Percentiles rank a stretch among this genome's conserved stretches.
phyloP scores from a whole-genome alignment of 1,140 invertebrate genomes.

The Popillia japonica region DNA sequence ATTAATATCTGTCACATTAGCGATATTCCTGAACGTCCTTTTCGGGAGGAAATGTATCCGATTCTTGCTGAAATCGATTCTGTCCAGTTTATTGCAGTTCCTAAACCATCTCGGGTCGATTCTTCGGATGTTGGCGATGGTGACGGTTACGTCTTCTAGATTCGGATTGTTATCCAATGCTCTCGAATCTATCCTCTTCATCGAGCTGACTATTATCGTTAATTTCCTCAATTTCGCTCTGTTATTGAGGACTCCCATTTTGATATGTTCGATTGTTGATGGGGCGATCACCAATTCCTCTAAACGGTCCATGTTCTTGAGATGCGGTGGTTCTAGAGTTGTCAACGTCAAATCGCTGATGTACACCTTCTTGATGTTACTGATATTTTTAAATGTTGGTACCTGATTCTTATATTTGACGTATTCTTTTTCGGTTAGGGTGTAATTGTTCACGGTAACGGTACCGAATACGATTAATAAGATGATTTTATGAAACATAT shows the following conservation, averaged over 20 bases:
- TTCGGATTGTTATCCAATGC: neutral
- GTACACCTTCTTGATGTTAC: neutral
- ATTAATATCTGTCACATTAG: neutral
- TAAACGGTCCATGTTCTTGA: neutral
- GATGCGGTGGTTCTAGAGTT: neutral
- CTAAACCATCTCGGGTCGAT: conserved; percentile 10
- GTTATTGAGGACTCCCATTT: neutral
- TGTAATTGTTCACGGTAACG: neutral
- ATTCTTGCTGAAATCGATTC: neutral
- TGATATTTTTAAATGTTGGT: neutral
- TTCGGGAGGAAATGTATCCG: neutral
- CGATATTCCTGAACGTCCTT: neutral
- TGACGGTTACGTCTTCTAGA: neutral
- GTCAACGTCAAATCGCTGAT: neutral
- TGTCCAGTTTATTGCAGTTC: neutral
- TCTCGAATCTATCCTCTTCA: neutral
- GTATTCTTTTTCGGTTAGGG: neutral
- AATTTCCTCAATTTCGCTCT: neutral
- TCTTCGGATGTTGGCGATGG: neutral
- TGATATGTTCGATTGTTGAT: neutral
- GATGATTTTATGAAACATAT: neutral
- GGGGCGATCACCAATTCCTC: neutral
- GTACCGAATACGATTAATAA: neutral
- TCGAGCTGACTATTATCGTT: neutral
- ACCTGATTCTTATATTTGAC: neutral